phyloP scores from a whole-genome alignment of 2,113 vertebrate species.

The Taurulus bubalis region DNA sequence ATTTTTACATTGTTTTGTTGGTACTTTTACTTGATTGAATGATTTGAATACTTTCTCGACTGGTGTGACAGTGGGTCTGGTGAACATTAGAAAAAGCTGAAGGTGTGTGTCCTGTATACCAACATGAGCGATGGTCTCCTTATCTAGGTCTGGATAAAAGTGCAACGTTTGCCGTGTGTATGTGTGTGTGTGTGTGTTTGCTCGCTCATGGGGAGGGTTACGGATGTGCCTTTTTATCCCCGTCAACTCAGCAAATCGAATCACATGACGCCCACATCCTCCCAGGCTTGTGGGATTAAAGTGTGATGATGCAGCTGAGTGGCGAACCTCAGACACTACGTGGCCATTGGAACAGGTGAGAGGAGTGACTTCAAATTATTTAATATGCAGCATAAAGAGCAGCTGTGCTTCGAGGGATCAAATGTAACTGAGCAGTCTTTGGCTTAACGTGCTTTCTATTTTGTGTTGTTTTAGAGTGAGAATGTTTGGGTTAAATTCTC shows the following conservation, averaged over 20 bases:
- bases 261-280: conserved; percentile 78
- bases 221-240: conserved; percentile 45
- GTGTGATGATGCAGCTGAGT: conserved; percentile 68
- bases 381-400: background rate
- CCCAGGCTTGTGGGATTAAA: conserved; percentile 61
- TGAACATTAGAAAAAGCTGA: background rate
- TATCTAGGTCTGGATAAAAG: conserved; percentile 16
- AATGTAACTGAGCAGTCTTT: conserved; percentile 15
- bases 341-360: conserved; percentile 32
- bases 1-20: background rate
- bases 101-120: background rate
- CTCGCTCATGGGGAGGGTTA: conserved; percentile 56
- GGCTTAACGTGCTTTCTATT: conserved; percentile 22
- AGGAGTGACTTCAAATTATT: conserved; percentile 3
- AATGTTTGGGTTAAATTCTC: conserved; percentile 10
- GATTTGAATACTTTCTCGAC: background rate
- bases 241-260: conserved; percentile 69
- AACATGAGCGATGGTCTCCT: conserved; percentile 10
- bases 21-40: background rate
- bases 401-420: background rate
- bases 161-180: conserved; percentile 1
- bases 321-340: conserved; percentile 11
- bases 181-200: no score
- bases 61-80: background rate
- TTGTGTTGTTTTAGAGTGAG: conserved; percentile 22